These are phyloP conservation scores for Vollenhovia emeryi DNA, from an alignment of 1,140 invertebrate species.

Conservation along the genomic window DNA sequence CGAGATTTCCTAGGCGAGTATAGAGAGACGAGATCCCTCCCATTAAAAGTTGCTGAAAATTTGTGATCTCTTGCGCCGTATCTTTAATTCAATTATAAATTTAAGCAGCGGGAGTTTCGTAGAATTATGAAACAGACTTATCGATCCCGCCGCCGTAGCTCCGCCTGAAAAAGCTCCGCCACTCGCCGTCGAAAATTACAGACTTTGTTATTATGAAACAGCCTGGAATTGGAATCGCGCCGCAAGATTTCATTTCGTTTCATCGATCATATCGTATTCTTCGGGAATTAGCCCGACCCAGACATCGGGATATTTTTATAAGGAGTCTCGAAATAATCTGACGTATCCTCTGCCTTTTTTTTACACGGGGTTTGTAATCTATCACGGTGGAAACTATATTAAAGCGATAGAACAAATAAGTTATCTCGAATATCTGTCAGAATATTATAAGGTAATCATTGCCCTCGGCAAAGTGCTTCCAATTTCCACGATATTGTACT, in stretches of 20 bases:
- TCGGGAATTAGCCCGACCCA: constrained; percentile 9
- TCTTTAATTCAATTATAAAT: constrained; percentile 34
- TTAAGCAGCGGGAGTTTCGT: background rate
- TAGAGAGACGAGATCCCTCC: constrained; percentile 6
- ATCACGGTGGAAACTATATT: background rate
- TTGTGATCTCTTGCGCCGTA: background rate
- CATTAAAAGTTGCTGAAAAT: constrained; percentile 38
- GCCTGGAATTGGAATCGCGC: background rate
- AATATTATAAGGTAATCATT: background rate
- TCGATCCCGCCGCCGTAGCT: background rate
- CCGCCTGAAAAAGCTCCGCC: background rate
- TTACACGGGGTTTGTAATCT: background rate
- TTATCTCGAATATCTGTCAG: background rate
- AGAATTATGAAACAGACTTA: constrained; percentile 6
- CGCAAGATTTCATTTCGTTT: constrained; percentile 8
- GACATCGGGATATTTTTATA: background rate
- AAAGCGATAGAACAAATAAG: background rate
- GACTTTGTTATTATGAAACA: constrained; percentile 15
- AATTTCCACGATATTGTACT: background rate
- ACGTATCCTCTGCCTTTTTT: background rate
- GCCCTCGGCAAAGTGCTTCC: background rate
- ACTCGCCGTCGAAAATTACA: constrained; percentile 10
- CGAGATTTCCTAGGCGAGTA: background rate
- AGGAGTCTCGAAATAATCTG: background rate
- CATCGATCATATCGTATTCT: background rate